Evolutionary conservation across 2,888 invertebrate genomes (phyloP), one percentile per base, ranked within the genome.

Genomic region (Lithophane semibrunnea): DNA sequence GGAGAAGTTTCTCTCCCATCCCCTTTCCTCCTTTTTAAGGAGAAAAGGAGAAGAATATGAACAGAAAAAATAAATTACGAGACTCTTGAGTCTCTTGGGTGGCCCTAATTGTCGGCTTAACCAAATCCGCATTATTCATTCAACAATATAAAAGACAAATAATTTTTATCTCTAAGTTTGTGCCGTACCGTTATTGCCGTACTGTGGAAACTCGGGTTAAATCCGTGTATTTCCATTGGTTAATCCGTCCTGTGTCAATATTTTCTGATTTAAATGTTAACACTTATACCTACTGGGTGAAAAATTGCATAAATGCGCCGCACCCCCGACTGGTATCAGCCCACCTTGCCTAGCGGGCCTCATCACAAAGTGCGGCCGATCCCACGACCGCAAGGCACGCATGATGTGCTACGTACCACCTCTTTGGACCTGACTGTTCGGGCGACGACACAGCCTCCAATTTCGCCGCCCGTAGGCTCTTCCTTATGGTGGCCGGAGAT

Each of bases 101-200:
- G 42, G 21, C 75, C 75, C 76, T 77, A 21, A 13, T 2, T 13
- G 54, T 67, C 13, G 37, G 24, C 18, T 47, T 42, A 24, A 37
- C 61, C 37, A 77, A 77, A 77, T 77, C 77, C 21, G 49, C 16
- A 54, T 18, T 49, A 37, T 13, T 29, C n/a, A 60, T 66, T 42
- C 49, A 44, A 2, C 21, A 58, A 42, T 68, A 56, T 56, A 63
- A 63, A 47, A 21, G 12, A 12, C 44, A 78, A 64, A 78, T 52
- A 58, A 5, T 58, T 58, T 63, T 64, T 29, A 68, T 56, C 63
- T n/a, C 52, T 16, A 68, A 47, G 49, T 37, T 68, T n/a, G 29
- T 47, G 8, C 16, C 3, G 3, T 58, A 12, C 37, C 37, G 29
- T 63, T 29, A 29, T n/a, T 47, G 8, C 16, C 3, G 3, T 58